Base-by-base conservation (phyloP, 2,888 invertebrate species). In the Dolomedes plantarius region DNA sequence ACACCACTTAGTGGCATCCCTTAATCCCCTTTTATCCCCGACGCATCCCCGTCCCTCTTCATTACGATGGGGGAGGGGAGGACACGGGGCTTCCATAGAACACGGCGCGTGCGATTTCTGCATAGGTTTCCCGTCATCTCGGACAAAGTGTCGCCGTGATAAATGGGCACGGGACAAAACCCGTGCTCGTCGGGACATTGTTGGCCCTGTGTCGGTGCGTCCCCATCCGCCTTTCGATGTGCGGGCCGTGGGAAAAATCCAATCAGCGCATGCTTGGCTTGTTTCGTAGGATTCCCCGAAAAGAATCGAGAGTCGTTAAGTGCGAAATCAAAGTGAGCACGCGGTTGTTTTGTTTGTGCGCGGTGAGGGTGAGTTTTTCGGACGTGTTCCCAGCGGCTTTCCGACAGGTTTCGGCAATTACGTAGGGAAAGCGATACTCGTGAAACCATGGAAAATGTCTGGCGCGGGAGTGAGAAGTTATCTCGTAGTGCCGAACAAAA, bases 101-200 rank as follows among this genome's bases (percentile, higher is more conserved):
- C 19, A 9, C 62, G 23, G 32, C 56, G 82, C 68, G 62, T 69
- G 64, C 64, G 71, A 65, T 62, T 65, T 65, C 71, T 71, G 76
- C 82, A 83, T 83, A 83, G 76, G 82, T 71, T 83, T 31, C 71
- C 71, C 50, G 82, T 83, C 82, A 83, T 9, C 46, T 23, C 27
- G 19, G 65, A 83, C 82, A 83, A 76, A 76, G 72, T 72, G 71
- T 76, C 71, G 82, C 71, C 76, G 76, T 83, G 82, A 83, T 83
- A 83, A 83, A 83, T 83, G 82, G 71, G 82, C 76, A 69, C 23
- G 75, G 68, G 68, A 74, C 81, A 81, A 81, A 81, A 81, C 71
- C n/a, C 82, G 50, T 65, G 73, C 62, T 56, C 19, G 19, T 56
- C 1, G 56, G 56, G 23, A 56, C 56, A 56, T 56, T 56, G 56